Percentiles rank a stretch among this genome's conserved stretches.
Evolutionary conservation across 2,113 vertebrate genomes (phyloP).

Genomic region (Bettongia penicillata): DNA sequence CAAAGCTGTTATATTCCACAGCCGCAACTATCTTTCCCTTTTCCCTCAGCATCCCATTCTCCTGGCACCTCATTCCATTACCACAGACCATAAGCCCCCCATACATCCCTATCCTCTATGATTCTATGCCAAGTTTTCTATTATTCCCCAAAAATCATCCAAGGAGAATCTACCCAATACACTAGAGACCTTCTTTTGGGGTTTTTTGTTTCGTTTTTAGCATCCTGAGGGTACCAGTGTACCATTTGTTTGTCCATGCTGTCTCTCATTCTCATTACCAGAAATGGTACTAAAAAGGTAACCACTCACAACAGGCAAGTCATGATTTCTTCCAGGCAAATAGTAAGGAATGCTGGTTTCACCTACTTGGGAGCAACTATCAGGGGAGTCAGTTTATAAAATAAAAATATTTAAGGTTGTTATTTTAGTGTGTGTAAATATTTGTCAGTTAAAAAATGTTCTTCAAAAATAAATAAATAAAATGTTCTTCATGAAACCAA

Average conservation of each 20-base stretch:
- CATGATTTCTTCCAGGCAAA: not conserved
- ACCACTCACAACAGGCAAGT: not conserved
- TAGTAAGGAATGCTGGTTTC: not conserved
- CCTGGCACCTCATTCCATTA: not conserved
- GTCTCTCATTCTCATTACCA: not conserved
- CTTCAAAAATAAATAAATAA: too few relatives aligned
- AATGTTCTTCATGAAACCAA: not conserved
- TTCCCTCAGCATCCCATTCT: not conserved
- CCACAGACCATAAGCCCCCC: not conserved
- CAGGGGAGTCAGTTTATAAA: constrained; percentile 30
- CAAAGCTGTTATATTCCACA: not conserved
- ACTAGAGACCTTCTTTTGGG: not conserved
- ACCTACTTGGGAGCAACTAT: constrained; percentile 24
- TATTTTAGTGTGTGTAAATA: constrained; percentile 11
- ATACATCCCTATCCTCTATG: not conserved
- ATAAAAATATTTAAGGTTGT: constrained; percentile 29
- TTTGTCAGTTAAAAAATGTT: constrained; percentile 12
- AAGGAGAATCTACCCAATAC: not conserved
- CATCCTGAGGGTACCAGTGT: not conserved
- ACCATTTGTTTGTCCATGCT: not conserved
- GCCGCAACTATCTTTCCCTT: not conserved
- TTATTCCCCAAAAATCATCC: not conserved
- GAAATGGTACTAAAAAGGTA: not conserved
- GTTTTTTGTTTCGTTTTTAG: not conserved
- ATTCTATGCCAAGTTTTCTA: not conserved